phyloP scores from a whole-genome alignment of 2,797 vertebrate genomes.

The Rallus crepitans region DNA sequence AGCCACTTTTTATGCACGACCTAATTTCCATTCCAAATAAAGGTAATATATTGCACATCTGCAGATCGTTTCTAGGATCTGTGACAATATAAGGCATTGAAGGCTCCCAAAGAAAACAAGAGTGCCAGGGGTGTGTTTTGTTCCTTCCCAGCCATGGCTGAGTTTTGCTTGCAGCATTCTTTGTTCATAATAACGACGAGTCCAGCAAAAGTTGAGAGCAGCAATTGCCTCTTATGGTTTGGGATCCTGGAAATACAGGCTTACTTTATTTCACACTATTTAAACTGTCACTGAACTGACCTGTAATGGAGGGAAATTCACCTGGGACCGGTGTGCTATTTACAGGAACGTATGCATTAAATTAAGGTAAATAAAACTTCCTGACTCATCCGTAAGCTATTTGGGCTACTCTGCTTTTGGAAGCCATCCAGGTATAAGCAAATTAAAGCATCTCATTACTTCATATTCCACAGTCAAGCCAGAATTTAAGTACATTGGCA shows the following conservation, averaged over 20 bases:
- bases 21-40: neutral
- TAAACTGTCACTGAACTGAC: neutral
- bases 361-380: neutral
- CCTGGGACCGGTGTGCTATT: neutral
- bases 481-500: conserved; percentile 93
- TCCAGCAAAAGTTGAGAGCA: neutral
- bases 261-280: neutral
- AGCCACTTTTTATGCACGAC: neutral
- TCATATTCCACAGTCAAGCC: conserved; percentile 87
- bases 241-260: neutral
- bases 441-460: neutral
- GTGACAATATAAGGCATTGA: neutral
- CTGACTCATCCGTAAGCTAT: neutral
- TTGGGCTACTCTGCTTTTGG: neutral
- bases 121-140: neutral
- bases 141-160: neutral
- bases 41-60: neutral
- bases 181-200: neutral
- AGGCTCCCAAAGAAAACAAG: neutral
- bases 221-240: neutral
- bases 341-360: neutral
- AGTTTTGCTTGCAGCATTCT: neutral
- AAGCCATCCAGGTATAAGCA: neutral
- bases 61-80: neutral
- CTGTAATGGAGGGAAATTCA: neutral